Evolutionary conservation across 2,888 invertebrate species (phyloP).

Genomic region (Drosophila vallismaia): DNA sequence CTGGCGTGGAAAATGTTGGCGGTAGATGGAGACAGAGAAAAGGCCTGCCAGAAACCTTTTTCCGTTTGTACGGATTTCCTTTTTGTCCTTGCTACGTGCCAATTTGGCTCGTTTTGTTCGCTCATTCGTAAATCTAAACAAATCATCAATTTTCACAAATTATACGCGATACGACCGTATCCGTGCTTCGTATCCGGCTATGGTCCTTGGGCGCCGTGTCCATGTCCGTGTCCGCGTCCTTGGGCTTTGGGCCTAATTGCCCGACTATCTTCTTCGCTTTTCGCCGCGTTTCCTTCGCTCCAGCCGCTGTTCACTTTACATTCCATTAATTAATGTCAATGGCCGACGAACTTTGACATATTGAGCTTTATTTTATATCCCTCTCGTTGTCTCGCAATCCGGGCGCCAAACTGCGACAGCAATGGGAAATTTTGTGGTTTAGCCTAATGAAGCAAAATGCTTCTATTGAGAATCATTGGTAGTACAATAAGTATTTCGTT

Average conservation of each 20-base stretch:
- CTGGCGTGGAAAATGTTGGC: constrained; percentile 24
- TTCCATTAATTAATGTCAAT: constrained; percentile 80
- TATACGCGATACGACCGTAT: constrained; percentile 54
- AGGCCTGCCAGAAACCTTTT: constrained; percentile 44
- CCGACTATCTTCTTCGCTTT: constrained; percentile 49
- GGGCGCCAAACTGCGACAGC: background rate
- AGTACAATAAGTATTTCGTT: background rate
- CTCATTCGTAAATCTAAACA: constrained; percentile 79
- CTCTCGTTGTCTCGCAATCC: background rate
- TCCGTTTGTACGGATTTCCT: constrained; percentile 38
- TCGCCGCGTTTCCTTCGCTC: constrained; percentile 57
- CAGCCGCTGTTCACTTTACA: constrained; percentile 64
- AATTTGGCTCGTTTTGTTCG: constrained; percentile 76
- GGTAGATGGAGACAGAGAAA: background rate
- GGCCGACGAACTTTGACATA: constrained; percentile 72
- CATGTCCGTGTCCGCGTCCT: constrained; percentile 23
- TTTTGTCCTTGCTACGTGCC: constrained; percentile 63
- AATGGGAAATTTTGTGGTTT: constrained; percentile 13
- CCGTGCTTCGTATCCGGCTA: constrained; percentile 18
- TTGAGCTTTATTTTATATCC: constrained; percentile 55
- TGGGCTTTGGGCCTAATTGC: constrained; percentile 68
- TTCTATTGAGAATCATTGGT: background rate
- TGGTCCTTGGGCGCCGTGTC: constrained; percentile 1
- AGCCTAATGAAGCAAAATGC: constrained; percentile 13
- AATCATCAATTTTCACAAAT: constrained; percentile 81